phyloP scores from a whole-genome alignment of 2,113 vertebrate genomes.

The Corvus moneduloides region DNA sequence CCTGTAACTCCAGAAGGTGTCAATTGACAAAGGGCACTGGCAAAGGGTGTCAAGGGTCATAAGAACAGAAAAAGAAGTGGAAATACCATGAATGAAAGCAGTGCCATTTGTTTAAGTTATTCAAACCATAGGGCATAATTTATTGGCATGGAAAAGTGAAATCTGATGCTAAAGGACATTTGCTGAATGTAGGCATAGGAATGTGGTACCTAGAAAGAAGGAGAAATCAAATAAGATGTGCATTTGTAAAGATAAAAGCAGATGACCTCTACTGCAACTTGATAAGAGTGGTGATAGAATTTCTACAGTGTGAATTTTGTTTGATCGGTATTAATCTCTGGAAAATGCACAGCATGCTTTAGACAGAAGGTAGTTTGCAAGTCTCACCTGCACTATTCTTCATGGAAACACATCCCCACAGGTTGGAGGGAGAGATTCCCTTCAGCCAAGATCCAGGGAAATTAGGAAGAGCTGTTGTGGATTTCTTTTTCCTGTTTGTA shows the following conservation, averaged over 20 bases:
- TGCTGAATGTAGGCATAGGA: background rate
- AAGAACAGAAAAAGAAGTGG: background rate
- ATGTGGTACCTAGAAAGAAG: background rate
- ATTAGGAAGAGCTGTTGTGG: background rate
- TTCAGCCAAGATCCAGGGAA: background rate
- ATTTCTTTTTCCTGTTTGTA: background rate
- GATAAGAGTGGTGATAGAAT: background rate
- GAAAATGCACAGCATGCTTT: background rate
- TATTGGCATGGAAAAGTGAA: background rate
- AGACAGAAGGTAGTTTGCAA: background rate
- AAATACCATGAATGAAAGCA: background rate
- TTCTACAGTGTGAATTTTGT: background rate
- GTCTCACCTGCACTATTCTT: background rate
- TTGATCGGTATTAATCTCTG: background rate
- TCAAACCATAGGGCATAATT: background rate
- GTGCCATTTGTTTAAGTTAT: background rate
- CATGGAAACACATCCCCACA: background rate
- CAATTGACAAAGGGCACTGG: background rate
- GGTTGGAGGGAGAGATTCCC: background rate
- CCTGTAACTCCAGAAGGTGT: background rate
- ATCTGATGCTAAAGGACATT: background rate
- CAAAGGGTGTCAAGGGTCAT: background rate
- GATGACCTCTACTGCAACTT: background rate
- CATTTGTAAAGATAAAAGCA: background rate
- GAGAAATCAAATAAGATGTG: background rate